Base-by-base conservation (phyloP, 2,113 vertebrate species). In the Corythornis madagascariensis region DNA sequence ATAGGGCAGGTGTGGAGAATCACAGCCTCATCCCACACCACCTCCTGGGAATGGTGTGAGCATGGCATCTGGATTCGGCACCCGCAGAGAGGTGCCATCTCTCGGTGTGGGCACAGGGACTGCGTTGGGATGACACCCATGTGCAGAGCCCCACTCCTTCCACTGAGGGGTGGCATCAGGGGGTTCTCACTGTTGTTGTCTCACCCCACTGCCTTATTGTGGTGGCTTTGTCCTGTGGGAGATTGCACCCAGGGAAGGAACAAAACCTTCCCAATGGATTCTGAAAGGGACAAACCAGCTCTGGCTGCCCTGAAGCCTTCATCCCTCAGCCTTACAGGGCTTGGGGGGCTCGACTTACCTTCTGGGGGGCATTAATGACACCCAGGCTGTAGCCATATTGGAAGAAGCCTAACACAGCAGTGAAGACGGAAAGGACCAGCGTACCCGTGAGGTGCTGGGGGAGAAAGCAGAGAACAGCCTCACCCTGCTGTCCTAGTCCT, bases 331-430 rank as follows among this genome's bases (percentile, higher is more conserved):
- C 7, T 1, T 38, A 38, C 17, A 9, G 5, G 6, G 14, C 12
- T 24, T 35, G 55, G 26, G 10, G 25, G 11, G 13, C 28, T 61
- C 18, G 12, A 38, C 97, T 98, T 98, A 98, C 99, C 98, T 98
- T 96, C 94, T 99, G 99, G 6, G 99, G 99, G 16, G 99, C 98
- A 0, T 99, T 99, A 95, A 99, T 99, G 87, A 99, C 99, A 26
- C 99, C 99, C 29, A 99, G 92, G 85, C 99, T 98, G 95, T 99
- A 99, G 63, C 99, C 99, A 3, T 97, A 99, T 96, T 99, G 99
- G 92, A 99, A 98, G 66, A 99, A 99, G 16, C 99, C 98, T 50
- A 99, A 96, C 15, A 97, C 97, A 0, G 99, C 98, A 0, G 98
- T 98, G 93, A 99, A 98, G 85, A 99, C 98, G 0, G 99, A 97